Evolutionary conservation across 2,113 vertebrate species (phyloP).

Genomic region (Chitala chitala): DNA sequence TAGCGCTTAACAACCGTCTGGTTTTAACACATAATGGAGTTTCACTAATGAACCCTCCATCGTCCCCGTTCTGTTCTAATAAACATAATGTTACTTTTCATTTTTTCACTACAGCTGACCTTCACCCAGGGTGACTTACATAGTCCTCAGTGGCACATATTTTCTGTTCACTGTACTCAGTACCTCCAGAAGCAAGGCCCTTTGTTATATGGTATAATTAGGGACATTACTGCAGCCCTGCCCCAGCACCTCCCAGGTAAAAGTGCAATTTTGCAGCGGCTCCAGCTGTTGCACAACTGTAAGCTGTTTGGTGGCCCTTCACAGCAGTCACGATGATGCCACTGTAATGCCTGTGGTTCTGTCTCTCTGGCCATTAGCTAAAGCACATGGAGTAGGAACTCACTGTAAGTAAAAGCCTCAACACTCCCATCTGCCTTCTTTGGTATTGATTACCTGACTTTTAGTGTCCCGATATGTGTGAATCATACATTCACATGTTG

Average conservation of each 20-base stretch:
- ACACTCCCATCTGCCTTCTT: neutral
- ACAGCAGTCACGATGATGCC: too few species aligned
- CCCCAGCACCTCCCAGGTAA: neutral
- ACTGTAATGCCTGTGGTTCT: neutral
- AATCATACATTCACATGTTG: neutral
- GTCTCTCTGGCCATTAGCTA: too few species aligned
- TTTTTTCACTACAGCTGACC: neutral
- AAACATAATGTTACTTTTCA: neutral
- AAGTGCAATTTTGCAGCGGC: too few species aligned
- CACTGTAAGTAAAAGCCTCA: neutral
- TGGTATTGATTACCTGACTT: conserved; percentile 1
- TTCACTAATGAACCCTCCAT: neutral
- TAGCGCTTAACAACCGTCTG: neutral
- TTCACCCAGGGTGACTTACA: neutral
- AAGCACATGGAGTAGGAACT: too few species aligned
- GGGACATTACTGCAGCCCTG: neutral
- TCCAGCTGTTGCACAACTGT: too few species aligned
- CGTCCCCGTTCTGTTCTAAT: neutral
- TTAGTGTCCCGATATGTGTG: too few species aligned
- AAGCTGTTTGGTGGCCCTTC: too few species aligned
- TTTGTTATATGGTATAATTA: neutral
- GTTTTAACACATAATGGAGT: conserved; percentile 12
- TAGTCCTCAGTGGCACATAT: neutral
- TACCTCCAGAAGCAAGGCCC: neutral
- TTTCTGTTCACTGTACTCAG: neutral